A percentile compares a stretch with the other conserved stretches of the same genome.
Evolutionary conservation across 2,888 invertebrate genomes (phyloP).

Genomic region (Trachelus troglodyta): DNA sequence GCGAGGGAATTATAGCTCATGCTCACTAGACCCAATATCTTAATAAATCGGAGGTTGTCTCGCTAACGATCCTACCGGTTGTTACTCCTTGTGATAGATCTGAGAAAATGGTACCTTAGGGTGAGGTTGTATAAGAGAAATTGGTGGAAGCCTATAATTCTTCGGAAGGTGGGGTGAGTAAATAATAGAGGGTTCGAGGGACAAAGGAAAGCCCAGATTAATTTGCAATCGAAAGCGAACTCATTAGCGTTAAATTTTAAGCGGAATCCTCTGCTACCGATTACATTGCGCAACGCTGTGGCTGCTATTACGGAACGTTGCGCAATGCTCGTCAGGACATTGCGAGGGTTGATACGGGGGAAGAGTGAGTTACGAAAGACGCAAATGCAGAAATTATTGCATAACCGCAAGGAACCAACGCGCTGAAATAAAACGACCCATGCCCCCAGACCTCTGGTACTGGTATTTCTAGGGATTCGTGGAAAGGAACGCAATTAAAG

Average conservation of each 20-base stretch:
- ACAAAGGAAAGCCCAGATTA: too few species aligned
- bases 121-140: neutral
- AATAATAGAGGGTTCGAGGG: too few species aligned
- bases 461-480: slow-evolving; percentile 52
- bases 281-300: too few species aligned
- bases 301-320: too few species aligned
- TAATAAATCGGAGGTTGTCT: neutral
- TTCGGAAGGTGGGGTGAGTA: neutral
- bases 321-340: neutral
- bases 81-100: neutral
- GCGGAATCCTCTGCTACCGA: too few species aligned
- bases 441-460: neutral
- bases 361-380: slow-evolving; percentile 3
- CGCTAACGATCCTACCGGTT: neutral
- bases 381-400: slow-evolving; percentile 40
- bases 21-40: neutral
- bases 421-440: slow-evolving; percentile 17
- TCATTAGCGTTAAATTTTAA: too few species aligned
- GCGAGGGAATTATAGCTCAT: neutral
- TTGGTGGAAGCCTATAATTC: neutral
- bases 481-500: slow-evolving; percentile 58
- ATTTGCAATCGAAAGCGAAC: too few species aligned
- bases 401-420: slow-evolving; percentile 44
- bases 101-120: neutral
- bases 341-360: neutral